phyloP scores from a whole-genome alignment of 2,888 invertebrate genomes.

The Xylota sylvarum region DNA sequence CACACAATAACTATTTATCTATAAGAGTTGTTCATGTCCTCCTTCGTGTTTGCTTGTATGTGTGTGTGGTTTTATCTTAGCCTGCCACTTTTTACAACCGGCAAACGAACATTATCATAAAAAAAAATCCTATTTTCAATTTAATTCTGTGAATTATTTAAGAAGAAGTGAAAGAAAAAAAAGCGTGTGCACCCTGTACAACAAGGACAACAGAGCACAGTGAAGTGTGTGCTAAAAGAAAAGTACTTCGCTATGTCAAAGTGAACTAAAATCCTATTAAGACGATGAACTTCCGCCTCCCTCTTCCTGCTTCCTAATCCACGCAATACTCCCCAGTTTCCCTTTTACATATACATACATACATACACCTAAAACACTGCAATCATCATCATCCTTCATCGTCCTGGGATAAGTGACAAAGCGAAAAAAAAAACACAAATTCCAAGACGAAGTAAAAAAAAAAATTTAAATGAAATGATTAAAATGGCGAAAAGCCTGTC shows the following conservation, averaged over 20 bases:
- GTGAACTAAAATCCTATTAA: constrained; percentile 55
- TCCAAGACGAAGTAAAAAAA: constrained; percentile 24
- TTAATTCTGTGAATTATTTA: constrained; percentile 62
- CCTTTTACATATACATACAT: not conserved
- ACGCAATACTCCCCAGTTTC: constrained; percentile 12
- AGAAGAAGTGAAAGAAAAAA: constrained; percentile 24
- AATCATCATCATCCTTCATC: constrained; percentile 43
- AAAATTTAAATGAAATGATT: constrained; percentile 47
- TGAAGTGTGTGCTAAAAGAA: not conserved
- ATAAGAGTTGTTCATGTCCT: constrained; percentile 10
- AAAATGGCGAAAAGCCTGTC: constrained; percentile 37
- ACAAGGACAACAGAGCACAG: not conserved
- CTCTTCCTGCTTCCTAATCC: constrained; percentile 4
- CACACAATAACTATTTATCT: constrained; percentile 49
- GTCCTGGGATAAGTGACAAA: constrained; percentile 11
- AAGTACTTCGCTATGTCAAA: constrained; percentile 56
- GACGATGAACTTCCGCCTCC: constrained; percentile 56
- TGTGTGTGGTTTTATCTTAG: constrained; percentile 14
- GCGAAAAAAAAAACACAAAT: constrained; percentile 23
- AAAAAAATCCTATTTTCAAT: constrained; percentile 64
- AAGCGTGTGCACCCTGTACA: not conserved
- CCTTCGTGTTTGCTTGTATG: not conserved
- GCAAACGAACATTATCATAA: constrained; percentile 40
- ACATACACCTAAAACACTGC: constrained; percentile 22
- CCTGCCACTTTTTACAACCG: constrained; percentile 22